phyloP scores from a whole-genome alignment of 2,888 invertebrate species.

The Andrena haemorrhoa region DNA sequence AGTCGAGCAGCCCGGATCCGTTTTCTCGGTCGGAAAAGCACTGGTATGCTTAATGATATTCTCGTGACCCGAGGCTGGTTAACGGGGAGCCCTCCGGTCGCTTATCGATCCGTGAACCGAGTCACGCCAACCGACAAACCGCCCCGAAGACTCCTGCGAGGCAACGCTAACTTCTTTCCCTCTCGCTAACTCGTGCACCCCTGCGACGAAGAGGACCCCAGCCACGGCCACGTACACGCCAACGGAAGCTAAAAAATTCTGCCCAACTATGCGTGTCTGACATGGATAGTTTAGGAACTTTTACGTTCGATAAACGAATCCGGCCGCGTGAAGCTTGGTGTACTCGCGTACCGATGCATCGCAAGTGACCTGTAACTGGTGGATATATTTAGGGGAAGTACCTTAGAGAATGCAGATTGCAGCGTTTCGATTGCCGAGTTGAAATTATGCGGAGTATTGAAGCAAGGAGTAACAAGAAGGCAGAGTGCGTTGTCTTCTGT shows the following conservation, averaged over 20 bases:
- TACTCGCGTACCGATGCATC: background rate
- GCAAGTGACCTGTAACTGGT: background rate
- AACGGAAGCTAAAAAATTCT: background rate
- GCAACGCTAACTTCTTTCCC: constrained; percentile 56
- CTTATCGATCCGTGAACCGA: constrained; percentile 77
- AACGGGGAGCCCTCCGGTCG: constrained; percentile 69
- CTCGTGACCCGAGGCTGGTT: constrained; percentile 77
- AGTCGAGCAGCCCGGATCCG: constrained; percentile 59
- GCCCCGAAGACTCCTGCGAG: constrained; percentile 65
- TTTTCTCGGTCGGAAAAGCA: constrained; percentile 66
- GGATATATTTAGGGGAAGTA: background rate
- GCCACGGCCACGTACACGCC: background rate
- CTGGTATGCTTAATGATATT: constrained; percentile 76
- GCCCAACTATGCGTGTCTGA: background rate
- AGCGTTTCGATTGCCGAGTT: background rate
- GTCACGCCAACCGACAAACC: constrained; percentile 80
- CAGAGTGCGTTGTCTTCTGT: background rate
- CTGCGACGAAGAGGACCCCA: constrained; percentile 2
- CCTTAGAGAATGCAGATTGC: background rate
- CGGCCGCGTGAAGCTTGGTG: background rate
- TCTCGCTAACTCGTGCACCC: constrained; percentile 7
- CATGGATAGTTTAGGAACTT: too few relatives aligned
- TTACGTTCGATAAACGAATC: background rate
- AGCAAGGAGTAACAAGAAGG: background rate
- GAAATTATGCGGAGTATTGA: background rate